Evolutionary conservation across 2,113 vertebrate genomes (phyloP), one percentile per base, ranked within the genome.

Genomic region (Cynopterus brachyotis): DNA sequence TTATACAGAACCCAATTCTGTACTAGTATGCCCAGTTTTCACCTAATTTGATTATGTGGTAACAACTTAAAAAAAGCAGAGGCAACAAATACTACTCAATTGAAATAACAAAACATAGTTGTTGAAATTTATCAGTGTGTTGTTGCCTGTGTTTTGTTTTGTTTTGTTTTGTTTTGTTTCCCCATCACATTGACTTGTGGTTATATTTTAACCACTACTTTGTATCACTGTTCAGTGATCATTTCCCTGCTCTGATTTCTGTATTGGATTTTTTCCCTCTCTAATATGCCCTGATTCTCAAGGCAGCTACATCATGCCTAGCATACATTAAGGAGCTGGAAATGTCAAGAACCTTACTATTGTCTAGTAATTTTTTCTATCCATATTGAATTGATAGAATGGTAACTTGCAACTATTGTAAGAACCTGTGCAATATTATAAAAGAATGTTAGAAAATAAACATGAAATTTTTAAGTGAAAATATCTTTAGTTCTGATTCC

Each of bases 391-490:
- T 59, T 92, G 37, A 55, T 93, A 60, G 90, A 30, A 40, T 95
- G 15, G 16, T 80, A 47, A 87, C 0, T 67, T 8, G 13, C 84
- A 92, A 59, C n/a, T 79, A n/a, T 88, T 64, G 79, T 78, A 72
- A 89, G 55, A 89, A 80, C 35, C 28, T 59, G 16, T 93, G 22
- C 60, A 45, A 83, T 53, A 62, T 75, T 78, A 1, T 8, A 55
- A 73, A 64, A 42, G 45, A 89, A 55, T 91, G 28, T 82, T 89
- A 6, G 69, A 75, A 97, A 94, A 60, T 96, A 26, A 28, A 72
- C 8, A 12, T 76, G 80, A 85, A 87, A 59, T 85, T 83, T 85
- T 30, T 84, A 76, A 55, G 47, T 89, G 24, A 84, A 90, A 79
- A 95, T 81, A 28, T 82, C 24, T 82, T 91, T 62, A 79, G 12